Evolutionary conservation across 35 echinoderm and acorn worm species (phyloP).

Genomic region (Apostichopus japonicus): DNA sequence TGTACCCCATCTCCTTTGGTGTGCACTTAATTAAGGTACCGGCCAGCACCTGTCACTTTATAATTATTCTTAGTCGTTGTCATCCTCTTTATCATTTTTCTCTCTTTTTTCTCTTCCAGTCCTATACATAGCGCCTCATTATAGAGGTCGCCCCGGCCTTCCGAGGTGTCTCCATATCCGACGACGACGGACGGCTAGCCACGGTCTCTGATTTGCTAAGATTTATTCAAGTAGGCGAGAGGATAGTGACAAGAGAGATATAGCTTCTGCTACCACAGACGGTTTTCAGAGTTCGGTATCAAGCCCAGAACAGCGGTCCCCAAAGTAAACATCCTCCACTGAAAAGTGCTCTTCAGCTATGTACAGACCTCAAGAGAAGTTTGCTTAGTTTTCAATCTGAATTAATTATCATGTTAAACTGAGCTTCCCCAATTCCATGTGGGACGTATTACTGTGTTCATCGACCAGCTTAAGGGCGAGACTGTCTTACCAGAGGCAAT

Average conservation of each 20-base stretch:
- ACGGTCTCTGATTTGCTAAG: not conserved
- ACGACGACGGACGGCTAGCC: no score
- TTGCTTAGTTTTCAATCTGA: not conserved
- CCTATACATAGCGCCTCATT: no score
- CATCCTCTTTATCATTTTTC: no score
- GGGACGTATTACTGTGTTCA: not conserved
- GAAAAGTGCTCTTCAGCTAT: not conserved
- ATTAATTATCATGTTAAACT: not conserved
- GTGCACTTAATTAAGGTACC: no score
- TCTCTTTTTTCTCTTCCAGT: no score
- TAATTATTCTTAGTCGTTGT: no score
- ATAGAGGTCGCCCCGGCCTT: no score
- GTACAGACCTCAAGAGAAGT: not conserved
- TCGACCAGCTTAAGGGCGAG: not conserved
- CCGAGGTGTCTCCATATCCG: no score
- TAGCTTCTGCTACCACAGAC: not conserved
- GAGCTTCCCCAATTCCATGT: not conserved
- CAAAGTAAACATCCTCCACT: not conserved
- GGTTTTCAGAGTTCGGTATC: not conserved
- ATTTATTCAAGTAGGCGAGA: not conserved
- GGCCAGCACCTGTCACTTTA: no score
- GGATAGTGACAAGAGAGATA: not conserved
- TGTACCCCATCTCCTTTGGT: no score
- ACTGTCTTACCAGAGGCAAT: not conserved
- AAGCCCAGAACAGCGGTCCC: not conserved